Percentiles rank a stretch among this genome's conserved stretches.
phyloP scores from a whole-genome alignment of 2,797 vertebrate genomes.

The Sebastes baramenuke region DNA sequence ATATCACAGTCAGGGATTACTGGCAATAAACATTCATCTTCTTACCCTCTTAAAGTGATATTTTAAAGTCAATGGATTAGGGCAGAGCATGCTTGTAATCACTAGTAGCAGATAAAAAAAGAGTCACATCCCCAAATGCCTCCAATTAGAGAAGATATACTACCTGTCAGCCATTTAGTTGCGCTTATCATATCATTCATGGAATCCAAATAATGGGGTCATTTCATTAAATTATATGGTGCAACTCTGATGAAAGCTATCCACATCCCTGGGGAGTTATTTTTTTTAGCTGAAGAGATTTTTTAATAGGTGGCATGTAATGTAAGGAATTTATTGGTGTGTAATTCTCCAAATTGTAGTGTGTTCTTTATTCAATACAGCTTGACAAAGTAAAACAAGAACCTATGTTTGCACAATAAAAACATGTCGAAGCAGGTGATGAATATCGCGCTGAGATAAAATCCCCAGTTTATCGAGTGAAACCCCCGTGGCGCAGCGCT shows the following conservation, averaged over 20 bases:
- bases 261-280: too few species aligned
- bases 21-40: slow-evolving; percentile 90
- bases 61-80: slow-evolving; percentile 85
- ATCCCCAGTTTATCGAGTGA: slow-evolving; percentile 23
- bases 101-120: slow-evolving; percentile 75
- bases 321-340: background rate
- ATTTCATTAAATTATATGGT: slow-evolving; percentile 9
- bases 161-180: slow-evolving; percentile 60
- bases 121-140: slow-evolving; percentile 69
- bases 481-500: slow-evolving; percentile 5
- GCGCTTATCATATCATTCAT: slow-evolving; percentile 60
- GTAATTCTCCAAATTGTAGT: background rate
- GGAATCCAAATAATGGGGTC: slow-evolving; percentile 34
- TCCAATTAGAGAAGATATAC: slow-evolving; percentile 74
- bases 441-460: slow-evolving; percentile 38
- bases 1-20: slow-evolving; percentile 89
- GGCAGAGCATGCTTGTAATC: slow-evolving; percentile 78
- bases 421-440: slow-evolving; percentile 33
- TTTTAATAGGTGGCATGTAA: background rate
- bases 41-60: slow-evolving; percentile 82
- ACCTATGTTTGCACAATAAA: slow-evolving; percentile 26
- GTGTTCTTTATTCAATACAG: background rate
- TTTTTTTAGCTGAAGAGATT: background rate
- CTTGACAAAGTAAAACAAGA: slow-evolving; percentile 23
- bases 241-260: background rate